Percentiles rank a stretch among this genome's conserved stretches.
Conservation (phyloP, 1,140 invertebrate genomes). For the Bombus picipes region DNA sequence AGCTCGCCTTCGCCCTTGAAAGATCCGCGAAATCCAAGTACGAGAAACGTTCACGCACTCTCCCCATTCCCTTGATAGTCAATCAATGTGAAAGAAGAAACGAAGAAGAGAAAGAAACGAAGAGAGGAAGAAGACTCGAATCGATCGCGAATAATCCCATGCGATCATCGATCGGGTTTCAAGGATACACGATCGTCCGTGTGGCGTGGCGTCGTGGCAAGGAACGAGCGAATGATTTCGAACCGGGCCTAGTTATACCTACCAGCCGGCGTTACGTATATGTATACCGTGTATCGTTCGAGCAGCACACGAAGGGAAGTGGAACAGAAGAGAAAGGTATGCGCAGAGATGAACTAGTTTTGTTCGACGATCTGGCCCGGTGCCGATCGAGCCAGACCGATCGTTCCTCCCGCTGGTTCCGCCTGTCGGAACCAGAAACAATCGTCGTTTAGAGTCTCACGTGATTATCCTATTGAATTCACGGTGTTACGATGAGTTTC, state of each 20-base stretch:
- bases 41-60: neutral
- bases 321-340: slow-evolving; percentile 83
- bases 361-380: slow-evolving; percentile 61
- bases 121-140: neutral
- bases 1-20: neutral
- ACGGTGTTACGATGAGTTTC: neutral
- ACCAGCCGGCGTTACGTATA: slow-evolving; percentile 59
- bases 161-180: slow-evolving; percentile 34
- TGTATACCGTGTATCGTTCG: slow-evolving; percentile 34
- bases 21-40: neutral
- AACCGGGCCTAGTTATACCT: slow-evolving; percentile 80
- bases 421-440: neutral
- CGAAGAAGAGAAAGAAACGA: neutral
- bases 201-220: slow-evolving; percentile 70
- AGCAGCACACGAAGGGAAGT: slow-evolving; percentile 72
- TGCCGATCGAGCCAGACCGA: slow-evolving; percentile 9
- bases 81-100: neutral
- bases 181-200: slow-evolving; percentile 60
- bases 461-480: neutral
- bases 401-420: slow-evolving; percentile 16
- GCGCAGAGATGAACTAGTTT: slow-evolving; percentile 82
- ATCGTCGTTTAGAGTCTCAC: neutral
- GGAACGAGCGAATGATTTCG: slow-evolving; percentile 73
- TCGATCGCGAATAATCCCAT: neutral
- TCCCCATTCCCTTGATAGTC: neutral